Base-by-base conservation (phyloP, 2,113 vertebrate species). In the Tetraodon nigroviridis region DNA sequence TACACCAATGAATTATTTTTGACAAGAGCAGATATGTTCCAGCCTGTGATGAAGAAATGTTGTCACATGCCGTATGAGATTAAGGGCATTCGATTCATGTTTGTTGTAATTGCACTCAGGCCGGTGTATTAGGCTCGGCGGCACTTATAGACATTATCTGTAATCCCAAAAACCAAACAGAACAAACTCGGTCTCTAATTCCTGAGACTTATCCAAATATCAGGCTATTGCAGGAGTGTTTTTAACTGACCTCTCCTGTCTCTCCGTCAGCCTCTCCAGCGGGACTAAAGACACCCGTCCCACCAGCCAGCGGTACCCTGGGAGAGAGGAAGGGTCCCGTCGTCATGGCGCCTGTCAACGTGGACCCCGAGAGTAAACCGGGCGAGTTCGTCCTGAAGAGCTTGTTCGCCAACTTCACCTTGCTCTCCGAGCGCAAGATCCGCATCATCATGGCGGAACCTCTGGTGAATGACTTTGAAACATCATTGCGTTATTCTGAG, bases 391-490 rank as follows among this genome's bases (percentile, higher is more conserved):
- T 99, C 80, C 92, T 99, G 57, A 98, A 98, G 79, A 98, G 97
- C 73, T 82, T 99, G 65, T 99, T 99, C 67, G 95, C 97, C 61
- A 98, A 98, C 88, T 99, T 99, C 57, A 98, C 97, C 49, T 90
- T 92, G 46, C 90, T 94, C 78, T 95, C 97, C 0, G 97, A 99
- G 53, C 93, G 97, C 72, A 99, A 99, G 91, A 98, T 99, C 53
- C 95, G 95, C 55, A 96, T 98, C 84, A 95, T 99, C 80, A 99
- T 99, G 97, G 96, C 97, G 8, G 97, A 99, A 48, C 96, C 97
- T 2, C 88, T 99, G 90, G 97, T 99, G 65, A 95, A 94, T 64
- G 61, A 64, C 55, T 13, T 45, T 55, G 1, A 21, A 56, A 49
- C 1, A 5, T 21, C 10, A 27, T 69, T 16, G 67, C 17, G 0